Conservation (phyloP, 2,113 vertebrate species). For the Tretioscincus oriximinensis region DNA sequence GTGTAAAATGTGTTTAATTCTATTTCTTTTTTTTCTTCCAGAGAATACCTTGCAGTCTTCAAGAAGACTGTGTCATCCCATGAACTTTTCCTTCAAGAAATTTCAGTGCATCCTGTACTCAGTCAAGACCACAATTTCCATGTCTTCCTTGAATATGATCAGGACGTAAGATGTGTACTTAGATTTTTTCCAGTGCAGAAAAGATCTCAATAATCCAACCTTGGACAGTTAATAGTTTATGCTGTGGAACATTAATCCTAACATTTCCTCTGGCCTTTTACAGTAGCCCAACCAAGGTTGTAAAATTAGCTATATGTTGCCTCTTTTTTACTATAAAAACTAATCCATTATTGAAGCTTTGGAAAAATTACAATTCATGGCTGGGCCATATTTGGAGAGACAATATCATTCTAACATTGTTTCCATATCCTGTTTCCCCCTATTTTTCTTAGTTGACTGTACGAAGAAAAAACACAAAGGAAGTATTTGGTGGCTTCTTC, state of each 20-base stretch:
- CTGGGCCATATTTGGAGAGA: background rate
- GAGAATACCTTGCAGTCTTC: constrained; percentile 92
- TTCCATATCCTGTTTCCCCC: background rate
- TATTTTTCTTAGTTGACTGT: constrained; percentile 83
- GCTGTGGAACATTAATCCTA: background rate
- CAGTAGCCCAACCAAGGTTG: background rate
- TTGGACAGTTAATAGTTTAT: background rate
- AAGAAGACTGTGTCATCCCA: constrained; percentile 98
- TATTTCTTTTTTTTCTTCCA: constrained; percentile 51
- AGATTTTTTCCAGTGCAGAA: background rate
- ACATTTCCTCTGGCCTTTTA: too few relatives aligned
- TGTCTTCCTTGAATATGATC: constrained; percentile 96
- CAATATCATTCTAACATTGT: background rate
- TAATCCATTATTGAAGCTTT: background rate
- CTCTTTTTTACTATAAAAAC: background rate
- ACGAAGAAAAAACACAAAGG: constrained; percentile 94
- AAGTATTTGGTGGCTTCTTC: constrained; percentile 96
- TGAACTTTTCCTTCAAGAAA: constrained; percentile 91
- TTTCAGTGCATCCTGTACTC: constrained; percentile 88
- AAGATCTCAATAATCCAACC: constrained; percentile 3
- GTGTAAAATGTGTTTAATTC: too few relatives aligned
- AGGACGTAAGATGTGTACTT: constrained; percentile 84
- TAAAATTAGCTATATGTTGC: background rate
- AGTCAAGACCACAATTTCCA: constrained; percentile 96
- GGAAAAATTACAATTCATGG: too few relatives aligned